These are phyloP conservation scores for Ondatra zibethicus DNA, from an alignment of 2,113 vertebrate species.

Conservation along the genomic window DNA sequence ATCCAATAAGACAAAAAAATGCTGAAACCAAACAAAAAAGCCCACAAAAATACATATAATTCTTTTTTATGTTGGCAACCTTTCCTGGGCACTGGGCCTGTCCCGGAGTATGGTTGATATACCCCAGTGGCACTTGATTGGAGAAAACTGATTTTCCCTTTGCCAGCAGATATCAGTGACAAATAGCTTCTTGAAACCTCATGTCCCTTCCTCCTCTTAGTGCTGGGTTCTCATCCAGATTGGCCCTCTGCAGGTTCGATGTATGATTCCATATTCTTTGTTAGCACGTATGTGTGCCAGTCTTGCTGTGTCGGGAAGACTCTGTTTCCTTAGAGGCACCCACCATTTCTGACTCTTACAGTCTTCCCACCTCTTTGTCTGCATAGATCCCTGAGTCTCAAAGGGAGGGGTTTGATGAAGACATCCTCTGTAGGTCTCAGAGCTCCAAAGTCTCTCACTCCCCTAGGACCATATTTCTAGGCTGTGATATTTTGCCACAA, in stretches of 20 bases:
- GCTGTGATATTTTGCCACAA: background rate
- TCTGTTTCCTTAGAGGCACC: background rate
- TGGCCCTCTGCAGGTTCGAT: background rate
- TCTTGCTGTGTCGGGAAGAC: background rate
- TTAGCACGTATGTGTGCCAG: background rate
- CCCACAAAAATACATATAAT: background rate
- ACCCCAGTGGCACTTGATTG: background rate
- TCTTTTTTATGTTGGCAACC: background rate
- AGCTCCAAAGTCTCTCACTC: background rate
- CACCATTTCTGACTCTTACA: background rate
- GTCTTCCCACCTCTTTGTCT: background rate
- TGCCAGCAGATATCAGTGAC: background rate
- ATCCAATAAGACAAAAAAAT: background rate
- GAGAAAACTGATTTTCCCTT: background rate
- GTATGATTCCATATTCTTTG: background rate
- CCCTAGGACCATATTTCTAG: background rate
- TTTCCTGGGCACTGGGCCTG: background rate
- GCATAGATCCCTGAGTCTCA: background rate
- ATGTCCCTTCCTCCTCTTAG: background rate
- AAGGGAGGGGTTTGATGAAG: background rate
- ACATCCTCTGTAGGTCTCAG: background rate
- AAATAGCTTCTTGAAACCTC: background rate
- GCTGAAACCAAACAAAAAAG: background rate
- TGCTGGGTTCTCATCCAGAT: background rate
- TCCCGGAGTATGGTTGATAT: too few species aligned